Percentiles rank a stretch among this genome's conserved stretches.
Conservation (phyloP, 2,888 invertebrate genomes). For the Oscheius myriophilus region DNA sequence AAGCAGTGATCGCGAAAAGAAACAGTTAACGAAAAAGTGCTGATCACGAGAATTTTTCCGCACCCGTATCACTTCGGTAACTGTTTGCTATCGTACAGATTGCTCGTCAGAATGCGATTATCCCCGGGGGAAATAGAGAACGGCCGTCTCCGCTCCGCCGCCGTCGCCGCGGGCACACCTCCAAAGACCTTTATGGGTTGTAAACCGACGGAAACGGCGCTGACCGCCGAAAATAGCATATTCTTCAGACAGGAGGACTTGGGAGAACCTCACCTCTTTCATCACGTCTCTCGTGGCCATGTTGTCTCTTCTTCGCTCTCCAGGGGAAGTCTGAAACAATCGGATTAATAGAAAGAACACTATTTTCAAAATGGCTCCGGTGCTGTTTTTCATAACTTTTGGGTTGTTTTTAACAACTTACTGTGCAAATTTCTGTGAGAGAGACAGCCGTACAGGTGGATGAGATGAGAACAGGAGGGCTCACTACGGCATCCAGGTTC, state of each 20-base stretch:
- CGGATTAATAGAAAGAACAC: background rate
- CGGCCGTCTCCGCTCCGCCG: too few species aligned
- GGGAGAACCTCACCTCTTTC: slow-evolving; percentile 48
- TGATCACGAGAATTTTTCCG: too few species aligned
- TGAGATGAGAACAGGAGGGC: slow-evolving; percentile 51
- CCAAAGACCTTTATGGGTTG: too few species aligned
- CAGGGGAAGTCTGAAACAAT: slow-evolving; percentile 16
- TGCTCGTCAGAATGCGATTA: too few species aligned
- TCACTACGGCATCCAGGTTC: slow-evolving; percentile 37
- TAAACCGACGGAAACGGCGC: too few species aligned
- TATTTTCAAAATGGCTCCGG: background rate
- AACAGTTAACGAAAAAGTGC: too few species aligned
- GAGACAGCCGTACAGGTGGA: slow-evolving; percentile 38
- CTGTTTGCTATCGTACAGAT: too few species aligned
- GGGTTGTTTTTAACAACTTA: background rate
- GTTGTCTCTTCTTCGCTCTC: slow-evolving; percentile 14
- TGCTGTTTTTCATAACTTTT: slow-evolving; percentile 1
- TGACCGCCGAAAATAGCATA: too few species aligned
- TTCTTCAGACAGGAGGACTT: background rate
- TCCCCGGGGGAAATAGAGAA: too few species aligned
- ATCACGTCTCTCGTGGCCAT: slow-evolving; percentile 46
- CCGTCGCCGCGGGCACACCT: too few species aligned
- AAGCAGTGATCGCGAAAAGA: too few species aligned
- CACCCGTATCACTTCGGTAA: too few species aligned
- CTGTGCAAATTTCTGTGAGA: slow-evolving; percentile 14